phyloP scores from a whole-genome alignment of 1,140 invertebrate species.

The Prorops nasuta region DNA sequence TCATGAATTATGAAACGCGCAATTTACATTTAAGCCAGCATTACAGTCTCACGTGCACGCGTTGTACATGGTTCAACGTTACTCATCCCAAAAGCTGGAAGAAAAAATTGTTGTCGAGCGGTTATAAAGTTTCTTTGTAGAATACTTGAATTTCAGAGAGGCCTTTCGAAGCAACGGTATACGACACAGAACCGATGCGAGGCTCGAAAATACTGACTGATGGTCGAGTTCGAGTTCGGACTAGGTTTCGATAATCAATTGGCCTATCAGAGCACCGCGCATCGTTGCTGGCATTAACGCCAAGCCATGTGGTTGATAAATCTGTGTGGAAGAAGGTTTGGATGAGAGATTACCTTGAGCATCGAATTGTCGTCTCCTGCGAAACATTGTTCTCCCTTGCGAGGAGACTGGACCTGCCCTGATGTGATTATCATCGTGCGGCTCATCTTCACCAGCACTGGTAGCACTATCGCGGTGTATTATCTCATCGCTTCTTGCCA shows the following conservation, averaged over 20 bases:
- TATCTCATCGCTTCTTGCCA: slow-evolving; percentile 42
- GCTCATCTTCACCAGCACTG: slow-evolving; percentile 52
- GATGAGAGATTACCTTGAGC: slow-evolving; percentile 54
- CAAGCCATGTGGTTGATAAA: too few relatives aligned
- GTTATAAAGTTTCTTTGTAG: too few relatives aligned
- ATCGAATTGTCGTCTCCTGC: slow-evolving; percentile 51
- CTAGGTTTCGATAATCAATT: slow-evolving; percentile 51
- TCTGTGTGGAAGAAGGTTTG: too few relatives aligned
- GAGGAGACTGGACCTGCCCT: slow-evolving; percentile 34
- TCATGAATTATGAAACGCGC: not conserved
- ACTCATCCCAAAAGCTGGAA: too few relatives aligned
- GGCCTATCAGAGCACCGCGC: slow-evolving; percentile 16
- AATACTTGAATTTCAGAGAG: too few relatives aligned
- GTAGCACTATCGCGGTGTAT: slow-evolving; percentile 53
- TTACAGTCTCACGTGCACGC: slow-evolving; percentile 1
- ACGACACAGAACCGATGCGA: too few relatives aligned
- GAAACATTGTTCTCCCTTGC: slow-evolving; percentile 46
- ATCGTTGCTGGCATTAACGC: too few relatives aligned
- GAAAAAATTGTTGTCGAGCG: slow-evolving; percentile 1
- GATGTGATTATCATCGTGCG: slow-evolving; percentile 36
- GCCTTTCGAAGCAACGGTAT: too few relatives aligned
- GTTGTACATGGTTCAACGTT: slow-evolving; percentile 9
- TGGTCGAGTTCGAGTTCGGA: too few relatives aligned
- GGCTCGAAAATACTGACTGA: too few relatives aligned
- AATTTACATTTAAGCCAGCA: slow-evolving; percentile 10